Base-by-base conservation (phyloP, 2,888 invertebrate species). In the Drosophila helvetica region DNA sequence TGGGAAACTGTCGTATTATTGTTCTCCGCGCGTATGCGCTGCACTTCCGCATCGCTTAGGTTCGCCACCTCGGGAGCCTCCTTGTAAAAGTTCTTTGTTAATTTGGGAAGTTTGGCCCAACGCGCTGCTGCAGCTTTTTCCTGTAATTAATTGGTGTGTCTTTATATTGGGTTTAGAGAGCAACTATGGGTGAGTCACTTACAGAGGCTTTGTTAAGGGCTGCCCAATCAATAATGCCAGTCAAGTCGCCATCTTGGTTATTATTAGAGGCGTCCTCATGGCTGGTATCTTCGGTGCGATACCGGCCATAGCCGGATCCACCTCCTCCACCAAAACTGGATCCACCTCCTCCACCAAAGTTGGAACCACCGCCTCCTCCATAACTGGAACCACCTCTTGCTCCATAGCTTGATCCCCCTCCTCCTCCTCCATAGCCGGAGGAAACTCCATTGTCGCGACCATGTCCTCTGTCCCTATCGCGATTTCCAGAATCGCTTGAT, bases 21-120 rank as follows among this genome's bases (percentile, higher is more conserved):
- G 77, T 95, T 96, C 6, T 93, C 92, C 56, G 90, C 79, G 2
- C 96, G 94, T 88, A 97, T 95, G 27, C 92, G 89, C 1, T 92
- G 93, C 0, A 96, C 96, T 78, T 96, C 94, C 9, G 93, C 93
- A 0, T 93, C 89, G 0, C 94, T 84, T 94, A 98, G 94, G 6
- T 93, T 93, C 3, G 94, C 92, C 0, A 98, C 94, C 51, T 92
- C 93, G 0, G 95, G 94, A 82, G 95, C 94, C 93, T 98, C 98
- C 57, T 93, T 91, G 86, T 98, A 98, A 89, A 98, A 98, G 76
- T 96, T 92, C 92, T 98, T 98, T 0, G 93, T 92, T 17, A 98
- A 93, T 2, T 94, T 93, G 0, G 96, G 95, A 22, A 94, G 92
- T 69, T 94, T 93, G 0, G 93, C 93, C 95, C 95, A 96, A 74